These are phyloP conservation scores for Exocentrus adspersus DNA, from an alignment of 2,888 invertebrate genomes.

Conservation along the genomic window DNA sequence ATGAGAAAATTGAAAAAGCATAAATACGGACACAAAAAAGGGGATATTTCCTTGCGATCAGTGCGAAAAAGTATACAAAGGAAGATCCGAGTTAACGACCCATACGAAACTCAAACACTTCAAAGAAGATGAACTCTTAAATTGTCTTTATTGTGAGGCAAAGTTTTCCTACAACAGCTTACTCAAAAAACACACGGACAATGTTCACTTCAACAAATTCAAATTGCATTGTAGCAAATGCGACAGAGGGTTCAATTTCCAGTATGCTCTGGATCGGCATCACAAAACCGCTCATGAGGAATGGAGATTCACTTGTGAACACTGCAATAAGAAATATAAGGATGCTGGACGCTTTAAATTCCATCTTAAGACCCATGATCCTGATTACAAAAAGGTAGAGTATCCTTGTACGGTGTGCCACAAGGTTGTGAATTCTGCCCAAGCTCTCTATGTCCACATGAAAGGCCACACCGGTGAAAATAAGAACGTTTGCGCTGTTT, in stretches of 20 bases:
- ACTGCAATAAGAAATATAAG: constrained; percentile 49
- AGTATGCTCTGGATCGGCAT: constrained; percentile 27
- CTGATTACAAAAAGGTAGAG: constrained; percentile 34
- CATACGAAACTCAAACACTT: no score
- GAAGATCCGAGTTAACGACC: no score
- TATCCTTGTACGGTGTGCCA: constrained; percentile 11
- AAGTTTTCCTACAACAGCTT: constrained; percentile 24
- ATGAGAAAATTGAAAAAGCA: constrained; percentile 36
- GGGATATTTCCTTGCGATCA: constrained; percentile 42
- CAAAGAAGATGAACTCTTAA: background rate
- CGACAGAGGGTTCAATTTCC: constrained; percentile 38
- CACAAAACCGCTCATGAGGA: constrained; percentile 29
- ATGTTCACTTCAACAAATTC: constrained; percentile 64
- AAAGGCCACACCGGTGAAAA: background rate
- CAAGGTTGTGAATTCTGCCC: no score
- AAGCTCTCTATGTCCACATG: no score
- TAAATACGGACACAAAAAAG: constrained; percentile 37
- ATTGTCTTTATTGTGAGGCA: constrained; percentile 10
- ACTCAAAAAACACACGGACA: constrained; percentile 34
- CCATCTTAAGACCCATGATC: constrained; percentile 43
- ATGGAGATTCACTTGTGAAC: constrained; percentile 42
- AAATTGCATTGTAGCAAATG: constrained; percentile 47
- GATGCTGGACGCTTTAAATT: constrained; percentile 44
- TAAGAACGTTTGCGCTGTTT: no score
- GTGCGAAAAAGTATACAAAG: constrained; percentile 41